Base-by-base conservation (phyloP, 2,888 invertebrate genomes). In the Diabrotica balteata region DNA sequence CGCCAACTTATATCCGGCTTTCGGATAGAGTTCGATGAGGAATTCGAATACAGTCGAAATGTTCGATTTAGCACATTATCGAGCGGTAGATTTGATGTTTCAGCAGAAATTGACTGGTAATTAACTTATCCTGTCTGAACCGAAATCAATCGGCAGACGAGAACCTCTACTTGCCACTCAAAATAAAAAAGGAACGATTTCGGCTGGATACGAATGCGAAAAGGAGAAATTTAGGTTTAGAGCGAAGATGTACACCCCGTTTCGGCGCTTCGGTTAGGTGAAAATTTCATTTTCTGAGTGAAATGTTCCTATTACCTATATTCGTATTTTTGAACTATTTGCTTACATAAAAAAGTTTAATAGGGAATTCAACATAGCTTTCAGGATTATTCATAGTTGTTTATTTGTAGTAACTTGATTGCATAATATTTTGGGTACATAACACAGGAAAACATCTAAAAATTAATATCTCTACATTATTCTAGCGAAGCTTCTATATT, bases 1-100 rank as follows among this genome's bases (percentile, higher is more conserved):
- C 91, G 91, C 90, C 90, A 91, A 90, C 90, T 92, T 91, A 92
- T 92, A 91, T 92, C 92, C 92, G 91, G 90, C 85, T 59, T 68
- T 63, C 68, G 60, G 68, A 69, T 69, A 65, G 63, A 68, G 69
- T 57, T 55, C 47, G 66, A 69, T 67, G 67, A 68, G 68, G 45
- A 43, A 64, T 64, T 64, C 44, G 51, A 58, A 64, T 10, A 57
- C 55, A 66, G 59, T 67, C 68, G 59, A 72, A 72, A 72, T 67
- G 64, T 70, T 68, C 70, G 68, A 70, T 72, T 71, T 71, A 59
- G 67, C 63, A 49, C 67, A 55, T 69, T 71, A 65, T 69, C 61
- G 72, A 68, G 66, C 61, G 68, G 61, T 44, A 68, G 69, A 53
- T 64, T 55, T 60, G 66, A 65, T 70, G 67, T 66, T 68, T 70